Conservation (phyloP, 2,888 invertebrate species). For the Scaptodrosophila latifasciaeformis region DNA sequence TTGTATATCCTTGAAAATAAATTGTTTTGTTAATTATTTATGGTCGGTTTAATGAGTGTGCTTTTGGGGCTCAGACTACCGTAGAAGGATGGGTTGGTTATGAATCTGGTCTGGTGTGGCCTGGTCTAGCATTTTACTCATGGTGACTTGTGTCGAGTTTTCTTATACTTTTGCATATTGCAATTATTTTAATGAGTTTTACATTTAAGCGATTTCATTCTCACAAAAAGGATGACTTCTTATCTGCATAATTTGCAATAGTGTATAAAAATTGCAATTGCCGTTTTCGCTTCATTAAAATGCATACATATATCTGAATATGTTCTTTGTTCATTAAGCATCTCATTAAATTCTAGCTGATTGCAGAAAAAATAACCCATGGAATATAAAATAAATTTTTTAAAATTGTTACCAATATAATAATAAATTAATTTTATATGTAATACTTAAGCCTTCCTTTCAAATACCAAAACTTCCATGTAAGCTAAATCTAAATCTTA, state of each 20-base stretch:
- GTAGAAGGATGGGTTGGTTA: too few relatives aligned
- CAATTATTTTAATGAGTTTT: slow-evolving; percentile 67
- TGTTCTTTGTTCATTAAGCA: slow-evolving; percentile 25
- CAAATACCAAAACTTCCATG: too few relatives aligned
- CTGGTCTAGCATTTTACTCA: not conserved
- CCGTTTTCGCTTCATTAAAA: slow-evolving; percentile 65
- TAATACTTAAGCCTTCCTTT: too few relatives aligned
- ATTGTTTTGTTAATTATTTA: slow-evolving; percentile 74
- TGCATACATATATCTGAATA: not conserved
- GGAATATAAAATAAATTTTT: too few relatives aligned
- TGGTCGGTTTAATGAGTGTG: slow-evolving; percentile 72
- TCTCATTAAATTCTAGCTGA: slow-evolving; percentile 46
- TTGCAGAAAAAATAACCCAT: not conserved
- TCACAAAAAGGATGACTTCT: slow-evolving; percentile 13
- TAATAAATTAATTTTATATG: too few relatives aligned
- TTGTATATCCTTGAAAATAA: slow-evolving; percentile 72
- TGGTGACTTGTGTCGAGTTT: slow-evolving; percentile 17
- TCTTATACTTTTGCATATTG: slow-evolving; percentile 67
- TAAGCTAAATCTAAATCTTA: too few relatives aligned
- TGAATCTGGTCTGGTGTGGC: not conserved
- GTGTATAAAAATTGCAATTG: slow-evolving; percentile 50
- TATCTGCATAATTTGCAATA: slow-evolving; percentile 34
- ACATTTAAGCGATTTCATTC: slow-evolving; percentile 59
- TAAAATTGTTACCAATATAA: too few relatives aligned
- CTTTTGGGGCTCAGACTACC: slow-evolving; percentile 20